Percentiles rank a stretch among this genome's conserved stretches.
Evolutionary conservation across 2,113 vertebrate species (phyloP).

Genomic region (Sinocyclocheilus maitianheensis): DNA sequence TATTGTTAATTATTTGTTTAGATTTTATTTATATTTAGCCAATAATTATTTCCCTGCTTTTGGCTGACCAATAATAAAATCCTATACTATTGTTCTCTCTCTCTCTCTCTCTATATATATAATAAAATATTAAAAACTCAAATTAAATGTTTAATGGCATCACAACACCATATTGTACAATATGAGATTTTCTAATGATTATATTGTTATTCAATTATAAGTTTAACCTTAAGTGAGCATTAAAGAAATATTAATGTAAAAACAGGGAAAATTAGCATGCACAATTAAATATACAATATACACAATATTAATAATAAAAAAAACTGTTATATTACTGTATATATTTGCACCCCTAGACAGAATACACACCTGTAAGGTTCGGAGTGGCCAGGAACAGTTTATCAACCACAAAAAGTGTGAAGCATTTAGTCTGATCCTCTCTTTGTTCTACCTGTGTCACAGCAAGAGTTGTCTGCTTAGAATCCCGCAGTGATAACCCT

Average conservation of each 20-base stretch:
- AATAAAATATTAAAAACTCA: not conserved
- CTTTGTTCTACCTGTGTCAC: slow-evolving; percentile 35
- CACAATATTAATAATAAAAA: not conserved
- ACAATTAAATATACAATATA: not conserved
- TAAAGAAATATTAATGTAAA: not conserved
- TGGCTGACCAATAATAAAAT: not conserved
- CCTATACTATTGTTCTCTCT: not conserved
- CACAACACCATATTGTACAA: not conserved
- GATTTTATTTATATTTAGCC: not conserved
- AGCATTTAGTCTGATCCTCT: slow-evolving; percentile 40
- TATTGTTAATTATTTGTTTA: not conserved
- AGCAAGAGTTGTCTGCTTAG: slow-evolving; percentile 17
- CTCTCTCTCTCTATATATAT: too few species aligned
- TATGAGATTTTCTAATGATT: not conserved
- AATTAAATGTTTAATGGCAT: not conserved
- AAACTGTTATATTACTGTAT: not conserved
- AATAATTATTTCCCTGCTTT: not conserved
- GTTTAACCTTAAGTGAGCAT: not conserved
- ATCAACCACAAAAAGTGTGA: slow-evolving; percentile 67
- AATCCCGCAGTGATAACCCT: not conserved
- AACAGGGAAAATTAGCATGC: not conserved
- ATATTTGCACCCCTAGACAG: not conserved
- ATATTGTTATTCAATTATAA: not conserved
- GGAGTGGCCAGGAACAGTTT: slow-evolving; percentile 66
- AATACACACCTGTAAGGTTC: slow-evolving; percentile 62